phyloP scores from a whole-genome alignment of 2,113 vertebrate species.

The Esox niger region DNA sequence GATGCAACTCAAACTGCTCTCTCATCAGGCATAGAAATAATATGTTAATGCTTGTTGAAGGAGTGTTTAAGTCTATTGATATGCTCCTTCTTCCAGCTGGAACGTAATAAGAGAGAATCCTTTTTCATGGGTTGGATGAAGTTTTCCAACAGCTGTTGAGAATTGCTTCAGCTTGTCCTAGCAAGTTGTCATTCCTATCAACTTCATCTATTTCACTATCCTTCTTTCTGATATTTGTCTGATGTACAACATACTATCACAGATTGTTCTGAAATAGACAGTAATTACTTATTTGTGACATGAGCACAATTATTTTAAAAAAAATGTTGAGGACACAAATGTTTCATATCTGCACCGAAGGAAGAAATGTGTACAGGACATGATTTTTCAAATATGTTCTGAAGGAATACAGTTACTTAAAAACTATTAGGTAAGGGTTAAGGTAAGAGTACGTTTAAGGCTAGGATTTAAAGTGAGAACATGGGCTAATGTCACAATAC shows the following conservation, averaged over 20 bases:
- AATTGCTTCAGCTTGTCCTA: neutral
- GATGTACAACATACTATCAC: neutral
- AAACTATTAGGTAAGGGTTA: no score
- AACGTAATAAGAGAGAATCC: slow-evolving; percentile 18
- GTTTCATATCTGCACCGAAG: no score
- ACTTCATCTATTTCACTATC: neutral
- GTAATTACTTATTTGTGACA: no score
- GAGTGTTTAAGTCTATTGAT: slow-evolving; percentile 3
- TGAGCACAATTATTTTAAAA: no score
- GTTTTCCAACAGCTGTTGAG: neutral
- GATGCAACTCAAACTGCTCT: slow-evolving; percentile 21
- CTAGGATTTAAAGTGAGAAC: no score
- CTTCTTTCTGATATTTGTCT: neutral
- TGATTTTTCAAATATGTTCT: no score
- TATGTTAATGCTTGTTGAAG: slow-evolving; percentile 7
- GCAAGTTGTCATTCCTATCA: neutral
- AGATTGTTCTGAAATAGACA: neutral
- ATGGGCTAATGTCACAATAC: no score
- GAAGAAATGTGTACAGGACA: no score
- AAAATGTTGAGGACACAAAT: no score
- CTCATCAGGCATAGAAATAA: slow-evolving; percentile 16
- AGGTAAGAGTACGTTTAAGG: no score
- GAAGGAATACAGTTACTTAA: no score
- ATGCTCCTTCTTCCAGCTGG: neutral
- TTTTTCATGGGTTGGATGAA: neutral